phyloP scores from a whole-genome alignment of 2,797 vertebrate species.

The Pyrocephalus nanus region DNA sequence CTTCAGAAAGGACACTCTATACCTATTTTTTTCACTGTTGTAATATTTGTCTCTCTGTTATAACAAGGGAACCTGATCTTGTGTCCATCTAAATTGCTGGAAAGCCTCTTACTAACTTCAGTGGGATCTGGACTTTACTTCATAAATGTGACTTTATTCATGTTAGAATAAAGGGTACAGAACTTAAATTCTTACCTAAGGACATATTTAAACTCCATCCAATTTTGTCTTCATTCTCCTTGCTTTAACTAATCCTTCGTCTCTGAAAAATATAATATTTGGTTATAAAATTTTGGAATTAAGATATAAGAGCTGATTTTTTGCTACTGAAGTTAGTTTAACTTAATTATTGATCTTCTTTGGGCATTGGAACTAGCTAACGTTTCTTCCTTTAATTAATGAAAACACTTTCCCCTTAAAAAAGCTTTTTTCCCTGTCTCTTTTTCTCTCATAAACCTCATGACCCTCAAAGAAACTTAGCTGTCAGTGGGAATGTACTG shows the following conservation, averaged over 20 bases:
- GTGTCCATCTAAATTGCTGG: not conserved
- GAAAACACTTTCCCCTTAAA: not conserved
- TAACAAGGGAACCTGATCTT: not conserved
- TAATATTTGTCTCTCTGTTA: not conserved
- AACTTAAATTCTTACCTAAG: not conserved
- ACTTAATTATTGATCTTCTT: not conserved
- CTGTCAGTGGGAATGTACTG: constrained; percentile 37
- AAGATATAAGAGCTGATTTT: not conserved
- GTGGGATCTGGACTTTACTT: not conserved
- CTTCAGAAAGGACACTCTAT: constrained; percentile 53
- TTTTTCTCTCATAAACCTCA: not conserved
- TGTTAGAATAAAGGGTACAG: not conserved
- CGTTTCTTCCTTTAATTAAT: not conserved
- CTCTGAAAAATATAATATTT: not conserved
- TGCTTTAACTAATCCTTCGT: not conserved
- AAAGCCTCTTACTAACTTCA: constrained; percentile 15
- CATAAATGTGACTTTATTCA: not conserved
- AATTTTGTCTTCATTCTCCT: not conserved
- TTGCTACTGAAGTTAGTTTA: constrained; percentile 13
- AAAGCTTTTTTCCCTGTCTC: not conserved
- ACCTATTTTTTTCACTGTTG: constrained; percentile 31
- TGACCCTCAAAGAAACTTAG: constrained; percentile 14
- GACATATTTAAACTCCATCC: not conserved
- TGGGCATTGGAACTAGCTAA: not conserved
- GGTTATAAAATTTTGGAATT: not conserved